Percentiles rank a stretch among this genome's conserved stretches.
These are phyloP conservation scores for Alethe castanea DNA, from an alignment of 2,113 vertebrate genomes.

Conservation along the genomic window DNA sequence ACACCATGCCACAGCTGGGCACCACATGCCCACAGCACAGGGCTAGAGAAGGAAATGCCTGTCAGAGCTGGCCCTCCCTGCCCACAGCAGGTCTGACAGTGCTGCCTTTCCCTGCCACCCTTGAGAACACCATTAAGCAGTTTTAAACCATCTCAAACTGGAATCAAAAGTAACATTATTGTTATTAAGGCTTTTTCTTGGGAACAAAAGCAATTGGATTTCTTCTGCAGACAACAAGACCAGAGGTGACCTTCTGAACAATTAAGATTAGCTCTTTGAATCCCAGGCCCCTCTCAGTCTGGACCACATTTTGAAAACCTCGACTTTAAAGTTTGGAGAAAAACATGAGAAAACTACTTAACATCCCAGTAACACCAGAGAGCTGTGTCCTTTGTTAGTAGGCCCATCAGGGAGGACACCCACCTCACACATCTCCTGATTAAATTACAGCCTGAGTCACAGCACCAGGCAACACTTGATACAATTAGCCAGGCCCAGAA, in stretches of 20 bases:
- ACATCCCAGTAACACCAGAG: not conserved
- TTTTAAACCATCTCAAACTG: not conserved
- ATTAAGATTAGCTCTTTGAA: not conserved
- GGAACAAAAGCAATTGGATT: not conserved
- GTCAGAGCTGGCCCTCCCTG: not conserved
- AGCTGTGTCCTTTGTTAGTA: not conserved
- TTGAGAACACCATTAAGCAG: not conserved
- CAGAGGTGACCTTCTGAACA: not conserved
- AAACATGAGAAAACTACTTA: not conserved
- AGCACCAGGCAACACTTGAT: not conserved
- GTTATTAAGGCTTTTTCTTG: not conserved
- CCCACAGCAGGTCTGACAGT: rapidly evolving
- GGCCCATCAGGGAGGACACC: not conserved
- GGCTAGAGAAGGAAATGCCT: not conserved
- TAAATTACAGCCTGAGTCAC: not conserved
- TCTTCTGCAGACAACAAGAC: not conserved
- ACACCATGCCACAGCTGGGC: not conserved
- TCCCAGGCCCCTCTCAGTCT: not conserved
- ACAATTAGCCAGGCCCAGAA: not conserved
- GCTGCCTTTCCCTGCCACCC: not conserved
- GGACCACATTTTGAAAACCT: not conserved
- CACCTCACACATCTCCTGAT: not conserved
- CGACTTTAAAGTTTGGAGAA: not conserved
- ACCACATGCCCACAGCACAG: rapidly evolving
- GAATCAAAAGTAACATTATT: not conserved